These are phyloP conservation scores for Siniperca scherzeri DNA, from an alignment of 2,797 vertebrate species.

Conservation along the genomic window DNA sequence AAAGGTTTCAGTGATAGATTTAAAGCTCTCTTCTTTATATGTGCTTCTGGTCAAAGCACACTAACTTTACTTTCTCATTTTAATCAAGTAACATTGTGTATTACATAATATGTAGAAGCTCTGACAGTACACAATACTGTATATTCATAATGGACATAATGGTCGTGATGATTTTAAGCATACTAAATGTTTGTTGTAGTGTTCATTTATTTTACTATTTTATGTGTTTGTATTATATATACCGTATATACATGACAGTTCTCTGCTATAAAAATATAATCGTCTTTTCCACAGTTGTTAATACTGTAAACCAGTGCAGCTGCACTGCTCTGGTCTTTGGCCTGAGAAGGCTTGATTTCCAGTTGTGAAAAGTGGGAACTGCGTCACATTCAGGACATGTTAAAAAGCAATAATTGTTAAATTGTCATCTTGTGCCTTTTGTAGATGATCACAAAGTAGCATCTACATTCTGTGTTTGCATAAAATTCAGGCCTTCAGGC, in stretches of 20 bases:
- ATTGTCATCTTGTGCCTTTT: not conserved
- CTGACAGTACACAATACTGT: not conserved
- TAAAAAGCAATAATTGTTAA: not conserved
- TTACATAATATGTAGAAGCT: not conserved
- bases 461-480: not conserved
- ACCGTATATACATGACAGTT: not conserved
- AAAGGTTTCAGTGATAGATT: not conserved
- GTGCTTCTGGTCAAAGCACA: not conserved
- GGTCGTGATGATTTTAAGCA: not conserved
- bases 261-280: not conserved
- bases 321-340: not conserved
- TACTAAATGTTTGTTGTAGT: not conserved
- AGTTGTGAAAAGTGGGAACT: too few relatives aligned
- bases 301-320: not conserved
- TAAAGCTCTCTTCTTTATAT: not conserved
- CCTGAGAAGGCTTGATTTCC: too few relatives aligned
- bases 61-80: not conserved
- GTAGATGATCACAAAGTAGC: not conserved
- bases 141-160: not conserved
- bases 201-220: not conserved
- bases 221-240: not conserved
- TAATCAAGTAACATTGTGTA: not conserved
- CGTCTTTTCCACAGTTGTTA: not conserved
- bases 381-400: not conserved
- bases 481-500: too few relatives aligned